Evolutionary conservation across 1,140 invertebrate species (phyloP).

Genomic region (Pygmarrhopalites habei): DNA sequence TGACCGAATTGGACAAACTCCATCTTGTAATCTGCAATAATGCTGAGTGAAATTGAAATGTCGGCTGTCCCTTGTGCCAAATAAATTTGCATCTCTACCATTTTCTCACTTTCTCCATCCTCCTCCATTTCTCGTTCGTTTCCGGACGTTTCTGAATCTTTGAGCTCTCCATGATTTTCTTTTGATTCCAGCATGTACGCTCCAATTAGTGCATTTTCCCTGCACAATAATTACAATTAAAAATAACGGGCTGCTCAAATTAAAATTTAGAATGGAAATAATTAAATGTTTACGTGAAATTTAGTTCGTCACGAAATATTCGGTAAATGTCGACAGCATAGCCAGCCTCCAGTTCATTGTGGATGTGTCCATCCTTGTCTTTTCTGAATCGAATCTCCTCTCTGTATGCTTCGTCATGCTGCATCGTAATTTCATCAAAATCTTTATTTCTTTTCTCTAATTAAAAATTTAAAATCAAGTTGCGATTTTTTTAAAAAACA

Average conservation of each 20-base stretch:
- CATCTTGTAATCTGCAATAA: not conserved
- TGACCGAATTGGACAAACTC: not conserved
- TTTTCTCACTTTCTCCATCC: not conserved
- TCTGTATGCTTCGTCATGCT: not conserved
- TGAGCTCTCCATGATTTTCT: too few relatives aligned
- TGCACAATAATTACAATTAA: not conserved
- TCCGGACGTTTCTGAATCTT: too few relatives aligned
- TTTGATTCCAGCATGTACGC: conserved; percentile 8
- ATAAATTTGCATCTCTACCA: not conserved
- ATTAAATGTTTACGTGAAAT: conserved; percentile 11
- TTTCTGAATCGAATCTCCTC: not conserved
- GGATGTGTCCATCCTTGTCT: not conserved
- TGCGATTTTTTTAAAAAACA: not conserved
- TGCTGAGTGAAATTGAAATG: not conserved
- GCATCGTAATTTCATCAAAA: not conserved
- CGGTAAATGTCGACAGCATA: not conserved
- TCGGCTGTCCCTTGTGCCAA: not conserved
- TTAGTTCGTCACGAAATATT: not conserved
- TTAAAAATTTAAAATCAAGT: not conserved
- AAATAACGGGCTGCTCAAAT: too few relatives aligned
- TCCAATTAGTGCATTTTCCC: not conserved
- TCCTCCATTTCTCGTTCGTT: too few relatives aligned
- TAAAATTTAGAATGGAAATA: too few relatives aligned
- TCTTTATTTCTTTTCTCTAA: not conserved
- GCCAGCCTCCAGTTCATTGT: not conserved